Conservation (phyloP, 2,113 vertebrate species). For the Hepsetus odoe region DNA sequence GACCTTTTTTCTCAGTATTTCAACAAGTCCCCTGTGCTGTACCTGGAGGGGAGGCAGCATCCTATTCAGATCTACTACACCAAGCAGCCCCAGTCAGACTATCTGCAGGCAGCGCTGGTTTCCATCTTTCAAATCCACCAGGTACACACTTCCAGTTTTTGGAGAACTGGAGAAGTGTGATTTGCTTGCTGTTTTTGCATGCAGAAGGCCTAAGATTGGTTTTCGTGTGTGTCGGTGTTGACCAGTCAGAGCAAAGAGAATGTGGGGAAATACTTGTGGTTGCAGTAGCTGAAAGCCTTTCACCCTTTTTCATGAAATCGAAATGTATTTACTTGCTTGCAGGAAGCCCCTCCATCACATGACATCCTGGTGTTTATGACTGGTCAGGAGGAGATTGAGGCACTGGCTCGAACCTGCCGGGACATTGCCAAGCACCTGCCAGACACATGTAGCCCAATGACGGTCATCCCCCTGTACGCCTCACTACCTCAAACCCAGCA, state of each 20-base stretch:
- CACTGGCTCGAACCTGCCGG: conserved; percentile 89
- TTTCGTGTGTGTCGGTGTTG: too few relatives aligned
- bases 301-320: too few relatives aligned
- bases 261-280: too few relatives aligned
- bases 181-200: too few relatives aligned
- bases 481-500: conserved; percentile 90
- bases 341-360: conserved; percentile 89
- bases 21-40: conserved; percentile 90
- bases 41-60: conserved; percentile 92
- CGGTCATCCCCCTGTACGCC: conserved; percentile 89
- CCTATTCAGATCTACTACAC: conserved; percentile 94
- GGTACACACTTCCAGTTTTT: too few relatives aligned
- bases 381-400: conserved; percentile 97
- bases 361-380: conserved; percentile 97
- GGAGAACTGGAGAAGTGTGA: too few relatives aligned
- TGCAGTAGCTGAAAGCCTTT: too few relatives aligned
- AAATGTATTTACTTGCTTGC: too few relatives aligned
- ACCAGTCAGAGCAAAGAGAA: too few relatives aligned
- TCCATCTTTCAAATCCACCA: conserved; percentile 96
- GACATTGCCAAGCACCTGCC: conserved; percentile 91
- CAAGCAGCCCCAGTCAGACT: conserved; percentile 91
- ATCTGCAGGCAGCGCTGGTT: conserved; percentile 93
- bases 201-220: too few relatives aligned
- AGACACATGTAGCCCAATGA: conserved; percentile 80
- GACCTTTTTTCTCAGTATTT: conserved; percentile 96